These are phyloP conservation scores for Hippocampus comes DNA, from an alignment of 2,113 vertebrate genomes.

Conservation along the genomic window DNA sequence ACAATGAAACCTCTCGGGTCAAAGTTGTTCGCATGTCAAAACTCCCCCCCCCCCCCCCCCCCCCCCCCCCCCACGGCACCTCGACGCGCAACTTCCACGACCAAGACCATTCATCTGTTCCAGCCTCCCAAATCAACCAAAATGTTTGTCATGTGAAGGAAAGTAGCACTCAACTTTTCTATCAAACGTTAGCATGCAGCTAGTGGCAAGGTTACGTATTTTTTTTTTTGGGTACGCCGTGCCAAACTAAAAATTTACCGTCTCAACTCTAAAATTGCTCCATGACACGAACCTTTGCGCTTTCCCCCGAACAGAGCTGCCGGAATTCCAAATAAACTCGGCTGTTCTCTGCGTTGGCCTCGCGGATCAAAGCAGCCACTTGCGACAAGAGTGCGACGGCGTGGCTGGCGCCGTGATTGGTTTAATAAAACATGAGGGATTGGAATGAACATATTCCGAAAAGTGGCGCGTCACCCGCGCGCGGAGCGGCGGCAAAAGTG, in stretches of 20 bases:
- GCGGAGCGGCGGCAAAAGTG: constrained; percentile 36
- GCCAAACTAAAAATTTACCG: neutral
- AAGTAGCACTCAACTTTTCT: no score
- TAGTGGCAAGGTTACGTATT: no score
- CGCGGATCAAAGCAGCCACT: constrained; percentile 57
- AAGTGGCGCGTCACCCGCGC: constrained; percentile 54
- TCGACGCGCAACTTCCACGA: no score
- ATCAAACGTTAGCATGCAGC: no score
- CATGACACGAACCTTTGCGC: neutral
- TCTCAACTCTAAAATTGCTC: neutral
- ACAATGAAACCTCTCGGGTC: neutral
- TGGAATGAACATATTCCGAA: constrained; percentile 67
- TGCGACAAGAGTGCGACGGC: constrained; percentile 55
- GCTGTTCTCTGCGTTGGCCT: constrained; percentile 38
- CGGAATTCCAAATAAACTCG: constrained; percentile 28
- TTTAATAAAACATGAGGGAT: constrained; percentile 78
- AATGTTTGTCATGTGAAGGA: no score
- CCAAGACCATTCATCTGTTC: no score
- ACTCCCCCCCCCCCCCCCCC: no score
- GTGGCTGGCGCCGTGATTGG: constrained; percentile 64
- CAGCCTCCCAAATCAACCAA: no score
- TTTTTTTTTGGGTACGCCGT: neutral
- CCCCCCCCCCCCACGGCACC: no score
- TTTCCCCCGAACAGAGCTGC: neutral
- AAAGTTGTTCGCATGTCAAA: neutral